Evolutionary conservation across 92 coral and sea anemone genomes (phyloP).

Genomic region (Phenganax marumi): DNA sequence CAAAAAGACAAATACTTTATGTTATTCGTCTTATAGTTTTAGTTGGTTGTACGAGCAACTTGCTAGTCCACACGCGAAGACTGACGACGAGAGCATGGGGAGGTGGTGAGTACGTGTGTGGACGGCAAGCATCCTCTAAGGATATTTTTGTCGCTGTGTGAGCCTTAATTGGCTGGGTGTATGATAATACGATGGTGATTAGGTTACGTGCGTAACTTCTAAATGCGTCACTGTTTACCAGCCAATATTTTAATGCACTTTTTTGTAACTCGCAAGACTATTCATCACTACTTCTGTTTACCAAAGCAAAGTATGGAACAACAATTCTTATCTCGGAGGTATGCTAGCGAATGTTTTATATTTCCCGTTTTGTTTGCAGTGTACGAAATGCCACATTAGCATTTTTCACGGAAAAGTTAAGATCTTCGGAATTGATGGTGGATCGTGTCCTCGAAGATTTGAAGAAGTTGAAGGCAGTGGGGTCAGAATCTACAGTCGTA

Average conservation of each 20-base stretch:
- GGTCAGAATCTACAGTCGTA: slow-evolving; percentile 10
- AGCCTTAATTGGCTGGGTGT: slow-evolving; percentile 18
- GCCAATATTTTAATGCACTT: too few species aligned
- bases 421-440: slow-evolving; percentile 24
- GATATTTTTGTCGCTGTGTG: slow-evolving; percentile 31
- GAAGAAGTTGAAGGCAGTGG: slow-evolving; percentile 31
- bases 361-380: neutral
- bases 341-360: too few species aligned
- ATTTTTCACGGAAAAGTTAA: slow-evolving; percentile 32
- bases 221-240: too few species aligned
- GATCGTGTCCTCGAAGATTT: slow-evolving; percentile 34
- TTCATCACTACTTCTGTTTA: too few species aligned
- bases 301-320: too few species aligned
- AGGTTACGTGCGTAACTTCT: too few species aligned
- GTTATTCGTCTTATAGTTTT: slow-evolving; percentile 33
- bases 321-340: too few species aligned
- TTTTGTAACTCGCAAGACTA: too few species aligned
- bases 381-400: slow-evolving; percentile 32
- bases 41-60: slow-evolving; percentile 32
- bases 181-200: too few species aligned
- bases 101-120: slow-evolving; percentile 46
- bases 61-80: slow-evolving; percentile 16
- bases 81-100: neutral
- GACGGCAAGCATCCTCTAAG: slow-evolving; percentile 24
- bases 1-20: neutral